phyloP scores from a whole-genome alignment of 2,888 invertebrate species.

The Quadriops clusia region DNA sequence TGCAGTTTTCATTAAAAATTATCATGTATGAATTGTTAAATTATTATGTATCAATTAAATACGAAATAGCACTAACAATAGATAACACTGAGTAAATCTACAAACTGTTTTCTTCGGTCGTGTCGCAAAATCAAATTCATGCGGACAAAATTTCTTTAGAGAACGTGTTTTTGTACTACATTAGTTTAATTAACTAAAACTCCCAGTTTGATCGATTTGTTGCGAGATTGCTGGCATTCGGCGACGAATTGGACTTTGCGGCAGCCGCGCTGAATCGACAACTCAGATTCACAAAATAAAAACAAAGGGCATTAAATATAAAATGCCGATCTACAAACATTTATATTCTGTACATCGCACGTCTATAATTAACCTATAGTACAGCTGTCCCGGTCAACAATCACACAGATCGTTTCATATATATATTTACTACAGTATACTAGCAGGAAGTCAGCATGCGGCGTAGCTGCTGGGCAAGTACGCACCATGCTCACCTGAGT shows the following conservation, averaged over 20 bases:
- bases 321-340: slow-evolving; percentile 31
- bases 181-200: no score
- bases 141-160: no score
- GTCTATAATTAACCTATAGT: slow-evolving; percentile 31
- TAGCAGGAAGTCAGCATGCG: slow-evolving; percentile 5
- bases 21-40: no score
- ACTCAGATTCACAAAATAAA: slow-evolving; percentile 16
- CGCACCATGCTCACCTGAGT: slow-evolving; percentile 6
- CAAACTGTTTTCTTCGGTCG: not conserved
- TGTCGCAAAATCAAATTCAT: not conserved
- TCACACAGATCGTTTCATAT: slow-evolving; percentile 19
- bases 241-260: no score
- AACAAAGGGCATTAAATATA: slow-evolving; percentile 24
- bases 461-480: slow-evolving; percentile 5
- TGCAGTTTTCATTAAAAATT: no score
- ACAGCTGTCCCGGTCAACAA: slow-evolving; percentile 32
- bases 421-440: slow-evolving; percentile 10
- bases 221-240: no score
- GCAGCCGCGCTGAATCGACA: slow-evolving; percentile 12
- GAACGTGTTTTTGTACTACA: no score
- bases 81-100: slow-evolving; percentile 15
- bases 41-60: no score
- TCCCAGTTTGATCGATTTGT: no score
- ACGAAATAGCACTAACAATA: slow-evolving; percentile 19
- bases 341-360: slow-evolving; percentile 35